phyloP scores from a whole-genome alignment of 92 coral and sea anemone species.

The Bergia sp. region DNA sequence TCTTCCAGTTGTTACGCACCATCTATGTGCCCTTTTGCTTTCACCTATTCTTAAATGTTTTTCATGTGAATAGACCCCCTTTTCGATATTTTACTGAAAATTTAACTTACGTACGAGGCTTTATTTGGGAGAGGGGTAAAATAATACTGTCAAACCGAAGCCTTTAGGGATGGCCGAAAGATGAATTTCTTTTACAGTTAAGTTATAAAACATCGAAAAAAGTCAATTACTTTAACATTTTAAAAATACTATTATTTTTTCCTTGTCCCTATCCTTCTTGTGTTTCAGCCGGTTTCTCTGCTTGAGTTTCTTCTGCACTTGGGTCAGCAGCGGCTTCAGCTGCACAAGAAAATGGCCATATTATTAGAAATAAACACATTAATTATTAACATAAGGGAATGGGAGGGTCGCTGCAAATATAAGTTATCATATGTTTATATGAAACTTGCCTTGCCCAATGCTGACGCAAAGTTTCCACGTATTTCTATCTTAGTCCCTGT shows the following conservation, averaged over 20 bases:
- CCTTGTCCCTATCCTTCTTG: slow-evolving; percentile 15
- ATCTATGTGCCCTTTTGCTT: too few species aligned
- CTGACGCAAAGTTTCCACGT: too few species aligned
- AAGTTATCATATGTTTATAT: too few species aligned
- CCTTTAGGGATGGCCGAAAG: not conserved
- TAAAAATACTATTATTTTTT: not conserved
- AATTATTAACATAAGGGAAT: not conserved
- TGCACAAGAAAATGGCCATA: too few species aligned
- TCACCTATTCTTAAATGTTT: not conserved
- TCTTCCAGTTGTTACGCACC: too few species aligned
- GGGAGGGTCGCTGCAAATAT: too few species aligned
- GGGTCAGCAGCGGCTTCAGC: slow-evolving; percentile 6
- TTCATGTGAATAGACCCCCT: not conserved
- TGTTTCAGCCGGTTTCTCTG: slow-evolving; percentile 43
- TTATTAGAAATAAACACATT: not conserved
- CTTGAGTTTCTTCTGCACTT: slow-evolving; percentile 15
- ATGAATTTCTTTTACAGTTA: not conserved
- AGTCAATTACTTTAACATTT: not conserved
- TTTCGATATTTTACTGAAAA: not conserved
- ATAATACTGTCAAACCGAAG: not conserved
- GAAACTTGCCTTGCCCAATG: too few species aligned
- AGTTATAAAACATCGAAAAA: too few species aligned
- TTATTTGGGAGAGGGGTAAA: not conserved
- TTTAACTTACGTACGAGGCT: not conserved
- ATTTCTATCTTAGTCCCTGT: too few species aligned